phyloP scores from a whole-genome alignment of 2,888 invertebrate genomes.

The Leptinotarsa juncta region DNA sequence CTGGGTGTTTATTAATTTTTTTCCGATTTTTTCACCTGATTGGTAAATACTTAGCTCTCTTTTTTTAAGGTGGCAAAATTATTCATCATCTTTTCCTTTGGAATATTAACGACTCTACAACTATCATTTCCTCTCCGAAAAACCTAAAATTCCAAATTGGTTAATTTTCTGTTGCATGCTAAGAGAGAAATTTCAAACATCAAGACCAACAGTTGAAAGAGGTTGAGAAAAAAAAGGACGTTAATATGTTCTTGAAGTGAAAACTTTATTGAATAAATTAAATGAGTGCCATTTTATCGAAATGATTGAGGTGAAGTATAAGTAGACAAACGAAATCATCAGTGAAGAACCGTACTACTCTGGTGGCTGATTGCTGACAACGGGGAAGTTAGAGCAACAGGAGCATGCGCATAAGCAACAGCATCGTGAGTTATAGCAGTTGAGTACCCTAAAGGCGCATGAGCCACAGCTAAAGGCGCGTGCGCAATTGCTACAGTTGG shows the following conservation, averaged over 20 bases:
- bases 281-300: background rate
- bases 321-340: background rate
- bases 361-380: constrained; percentile 22
- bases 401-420: constrained; percentile 14
- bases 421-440: background rate
- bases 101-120: too few relatives aligned
- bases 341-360: constrained; percentile 23
- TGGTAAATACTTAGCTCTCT: too few relatives aligned
- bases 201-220: background rate
- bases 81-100: too few relatives aligned
- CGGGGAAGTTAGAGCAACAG: constrained; percentile 24
- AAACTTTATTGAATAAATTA: constrained; percentile 12
- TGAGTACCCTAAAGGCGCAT: constrained; percentile 11
- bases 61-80: too few relatives aligned
- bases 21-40: too few relatives aligned
- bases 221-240: background rate
- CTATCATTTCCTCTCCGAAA: too few relatives aligned
- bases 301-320: background rate
- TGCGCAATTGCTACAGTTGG: constrained; percentile 58
- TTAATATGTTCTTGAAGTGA: background rate
- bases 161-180: too few relatives aligned
- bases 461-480: constrained; percentile 44
- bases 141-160: too few relatives aligned
- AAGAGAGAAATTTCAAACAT: background rate
- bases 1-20: too few relatives aligned